phyloP scores from a whole-genome alignment of 2,888 invertebrate genomes.

The Myathropa florea region DNA sequence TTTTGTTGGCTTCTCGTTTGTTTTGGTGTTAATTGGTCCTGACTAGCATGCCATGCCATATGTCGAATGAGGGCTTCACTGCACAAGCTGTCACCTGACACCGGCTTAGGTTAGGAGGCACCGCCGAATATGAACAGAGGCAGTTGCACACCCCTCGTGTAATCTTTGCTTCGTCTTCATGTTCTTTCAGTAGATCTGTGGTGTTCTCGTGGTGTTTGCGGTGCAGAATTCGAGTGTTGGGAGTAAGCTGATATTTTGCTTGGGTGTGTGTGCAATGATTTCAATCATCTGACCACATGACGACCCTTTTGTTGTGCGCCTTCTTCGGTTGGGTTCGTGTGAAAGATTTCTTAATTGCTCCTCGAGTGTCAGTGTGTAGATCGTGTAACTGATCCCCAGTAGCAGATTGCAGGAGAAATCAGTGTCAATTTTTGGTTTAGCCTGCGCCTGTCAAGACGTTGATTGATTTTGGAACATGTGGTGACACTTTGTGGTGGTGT shows the following conservation, averaged over 20 bases:
- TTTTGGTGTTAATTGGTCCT: conserved; percentile 70
- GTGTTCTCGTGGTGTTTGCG: conserved; percentile 57
- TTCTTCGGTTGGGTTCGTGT: conserved; percentile 48
- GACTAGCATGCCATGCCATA: conserved; percentile 64
- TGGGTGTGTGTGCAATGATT: conserved; percentile 65
- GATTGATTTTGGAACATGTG: conserved; percentile 67
- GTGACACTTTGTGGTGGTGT: conserved; percentile 52
- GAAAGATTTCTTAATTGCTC: conserved; percentile 70
- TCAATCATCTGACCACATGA: conserved; percentile 70
- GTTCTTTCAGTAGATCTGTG: conserved; percentile 30
- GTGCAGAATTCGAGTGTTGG: conserved; percentile 60
- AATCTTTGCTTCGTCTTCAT: conserved; percentile 32
- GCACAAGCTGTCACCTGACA: conserved; percentile 60
- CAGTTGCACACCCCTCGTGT: conserved; percentile 24
- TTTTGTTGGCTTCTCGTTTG: conserved; percentile 66
- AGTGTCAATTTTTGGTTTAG: conserved; percentile 67
- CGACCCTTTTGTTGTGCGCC: conserved; percentile 65
- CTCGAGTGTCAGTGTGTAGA: conserved; percentile 55
- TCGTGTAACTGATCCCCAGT: conserved; percentile 64
- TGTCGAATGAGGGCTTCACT: conserved; percentile 61
- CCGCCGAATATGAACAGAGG: conserved; percentile 9
- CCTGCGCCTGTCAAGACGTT: conserved; percentile 56
- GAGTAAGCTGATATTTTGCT: conserved; percentile 56
- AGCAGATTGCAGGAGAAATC: conserved; percentile 67
- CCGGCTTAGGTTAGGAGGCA: conserved; percentile 46